Conservation (phyloP, 2,888 invertebrate species). For the Rhaphigaster nebulosa region DNA sequence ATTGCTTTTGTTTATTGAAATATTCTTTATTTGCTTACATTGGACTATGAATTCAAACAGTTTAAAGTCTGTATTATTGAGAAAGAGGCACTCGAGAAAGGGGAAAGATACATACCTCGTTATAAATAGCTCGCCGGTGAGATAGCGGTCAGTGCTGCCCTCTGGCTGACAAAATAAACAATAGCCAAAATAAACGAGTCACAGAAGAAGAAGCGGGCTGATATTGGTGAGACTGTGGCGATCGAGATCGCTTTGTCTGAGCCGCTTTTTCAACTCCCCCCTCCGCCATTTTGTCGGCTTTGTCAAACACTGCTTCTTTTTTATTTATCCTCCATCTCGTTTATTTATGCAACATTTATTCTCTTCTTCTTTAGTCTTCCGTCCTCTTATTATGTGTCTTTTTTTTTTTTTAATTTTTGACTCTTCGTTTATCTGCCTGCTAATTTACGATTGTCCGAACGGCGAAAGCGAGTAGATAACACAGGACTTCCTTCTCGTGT, state of each 20-base stretch:
- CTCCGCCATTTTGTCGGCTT: slow-evolving; percentile 21
- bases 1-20: too few species aligned
- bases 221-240: slow-evolving; percentile 25
- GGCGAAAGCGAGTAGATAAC: neutral
- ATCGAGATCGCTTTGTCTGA: slow-evolving; percentile 1
- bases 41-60: neutral
- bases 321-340: slow-evolving; percentile 12
- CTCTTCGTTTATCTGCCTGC: slow-evolving; percentile 2
- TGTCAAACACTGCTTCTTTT: slow-evolving; percentile 24
- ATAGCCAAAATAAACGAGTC: neutral
- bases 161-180: neutral
- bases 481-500: neutral
- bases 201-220: slow-evolving; percentile 5
- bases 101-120: neutral
- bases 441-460: slow-evolving; percentile 7
- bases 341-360: slow-evolving; percentile 44
- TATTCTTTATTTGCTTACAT: neutral
- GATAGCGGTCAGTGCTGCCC: neutral
- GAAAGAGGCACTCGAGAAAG: neutral
- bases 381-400: slow-evolving; percentile 28
- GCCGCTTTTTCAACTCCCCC: neutral
- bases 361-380: neutral
- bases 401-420: slow-evolving; percentile 2
- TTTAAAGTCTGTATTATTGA: neutral
- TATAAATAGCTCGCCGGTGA: neutral